Conservation (phyloP, 2,888 invertebrate species). For the Microdon myrmicae region DNA sequence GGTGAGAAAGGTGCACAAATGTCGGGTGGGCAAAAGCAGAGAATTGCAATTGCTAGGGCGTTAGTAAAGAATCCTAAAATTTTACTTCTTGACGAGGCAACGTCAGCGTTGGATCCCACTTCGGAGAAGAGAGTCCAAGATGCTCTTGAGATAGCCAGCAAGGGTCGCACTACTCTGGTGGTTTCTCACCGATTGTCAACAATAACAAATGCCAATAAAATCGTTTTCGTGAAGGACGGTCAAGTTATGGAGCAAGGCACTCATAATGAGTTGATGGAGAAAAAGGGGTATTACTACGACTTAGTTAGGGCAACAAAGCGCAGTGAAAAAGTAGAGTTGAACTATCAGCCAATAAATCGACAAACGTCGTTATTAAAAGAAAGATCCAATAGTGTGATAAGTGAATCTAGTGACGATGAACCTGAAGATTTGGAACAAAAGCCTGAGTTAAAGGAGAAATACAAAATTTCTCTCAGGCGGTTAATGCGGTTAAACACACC, state of each 20-base stretch:
- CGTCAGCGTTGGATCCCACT: constrained; percentile 83
- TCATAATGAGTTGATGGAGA: constrained; percentile 75
- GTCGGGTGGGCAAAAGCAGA: constrained; percentile 86
- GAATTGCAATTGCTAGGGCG: constrained; percentile 86
- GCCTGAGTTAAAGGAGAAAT: constrained; percentile 55
- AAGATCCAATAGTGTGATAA: constrained; percentile 10
- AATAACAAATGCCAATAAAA: constrained; percentile 77
- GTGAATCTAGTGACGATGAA: constrained; percentile 27
- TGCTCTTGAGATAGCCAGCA: constrained; percentile 80
- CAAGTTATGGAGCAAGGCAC: constrained; percentile 78
- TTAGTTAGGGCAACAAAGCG: constrained; percentile 73
- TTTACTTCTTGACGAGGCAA: constrained; percentile 82
- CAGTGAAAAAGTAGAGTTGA: constrained; percentile 56
- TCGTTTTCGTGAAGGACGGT: constrained; percentile 78
- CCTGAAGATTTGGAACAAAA: constrained; percentile 49
- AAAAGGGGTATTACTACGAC: constrained; percentile 74
- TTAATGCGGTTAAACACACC: constrained; percentile 75
- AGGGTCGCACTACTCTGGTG: constrained; percentile 78
- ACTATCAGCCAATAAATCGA: constrained; percentile 16
- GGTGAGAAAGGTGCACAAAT: constrained; percentile 84
- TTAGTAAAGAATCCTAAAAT: constrained; percentile 80
- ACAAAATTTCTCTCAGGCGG: constrained; percentile 67
- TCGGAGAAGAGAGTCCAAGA: constrained; percentile 84
- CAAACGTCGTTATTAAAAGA: constrained; percentile 20
- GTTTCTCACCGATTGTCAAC: constrained; percentile 80